Evolutionary conservation across 2,113 vertebrate genomes (phyloP).

Genomic region (Lonchura striata): DNA sequence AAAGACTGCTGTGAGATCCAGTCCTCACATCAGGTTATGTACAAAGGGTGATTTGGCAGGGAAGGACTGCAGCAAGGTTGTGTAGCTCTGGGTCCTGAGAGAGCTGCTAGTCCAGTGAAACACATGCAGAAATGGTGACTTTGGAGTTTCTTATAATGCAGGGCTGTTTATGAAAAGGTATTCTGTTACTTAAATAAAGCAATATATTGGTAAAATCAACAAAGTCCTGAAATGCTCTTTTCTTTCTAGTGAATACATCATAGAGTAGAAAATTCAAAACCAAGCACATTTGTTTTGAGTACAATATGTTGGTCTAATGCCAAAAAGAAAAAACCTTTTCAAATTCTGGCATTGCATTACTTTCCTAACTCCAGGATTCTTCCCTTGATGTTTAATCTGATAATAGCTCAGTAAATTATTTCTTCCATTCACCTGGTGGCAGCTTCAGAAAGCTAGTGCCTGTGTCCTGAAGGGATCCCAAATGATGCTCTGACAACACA

Average conservation of each 20-base stretch:
- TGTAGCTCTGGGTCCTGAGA: not conserved
- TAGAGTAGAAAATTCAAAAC: not conserved
- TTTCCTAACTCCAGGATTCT: not conserved
- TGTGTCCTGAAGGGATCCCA: not conserved
- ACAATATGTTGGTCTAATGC: not conserved
- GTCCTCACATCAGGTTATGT: fast-evolving
- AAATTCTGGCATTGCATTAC: not conserved
- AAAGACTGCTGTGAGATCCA: not conserved
- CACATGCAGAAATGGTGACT: not conserved
- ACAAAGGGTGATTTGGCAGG: not conserved
- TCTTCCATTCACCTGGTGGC: not conserved
- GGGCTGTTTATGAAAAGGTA: not conserved
- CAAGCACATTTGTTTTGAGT: not conserved
- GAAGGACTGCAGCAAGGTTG: not conserved
- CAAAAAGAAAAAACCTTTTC: not conserved
- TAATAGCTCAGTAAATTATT: constrained; percentile 13
- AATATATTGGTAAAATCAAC: not conserved
- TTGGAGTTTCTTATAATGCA: not conserved
- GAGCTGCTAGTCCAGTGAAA: not conserved
- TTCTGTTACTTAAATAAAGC: not conserved
- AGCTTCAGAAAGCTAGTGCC: not conserved
- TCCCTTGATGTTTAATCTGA: not conserved
- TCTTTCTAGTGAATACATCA: not conserved
- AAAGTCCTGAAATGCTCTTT: not conserved
- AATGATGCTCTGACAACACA: not conserved